Evolutionary conservation across 2,888 invertebrate species (phyloP).

Genomic region (Sicus ferrugineus): DNA sequence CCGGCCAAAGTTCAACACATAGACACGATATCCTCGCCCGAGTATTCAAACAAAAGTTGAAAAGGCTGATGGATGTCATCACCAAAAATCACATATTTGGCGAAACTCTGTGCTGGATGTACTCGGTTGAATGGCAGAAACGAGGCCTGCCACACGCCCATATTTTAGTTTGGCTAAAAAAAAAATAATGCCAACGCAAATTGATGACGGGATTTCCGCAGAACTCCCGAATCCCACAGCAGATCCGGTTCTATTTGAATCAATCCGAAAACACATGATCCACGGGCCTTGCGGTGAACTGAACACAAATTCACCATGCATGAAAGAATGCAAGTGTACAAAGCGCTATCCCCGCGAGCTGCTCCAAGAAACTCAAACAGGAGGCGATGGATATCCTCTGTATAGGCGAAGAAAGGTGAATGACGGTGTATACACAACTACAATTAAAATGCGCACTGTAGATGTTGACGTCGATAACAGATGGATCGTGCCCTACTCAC

Average conservation of each 20-base stretch:
- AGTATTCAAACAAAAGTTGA: conserved; percentile 29
- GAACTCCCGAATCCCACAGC: conserved; percentile 19
- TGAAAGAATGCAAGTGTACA: conserved; percentile 9
- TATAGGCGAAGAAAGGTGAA: conserved; percentile 12
- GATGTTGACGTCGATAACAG: conserved; percentile 45
- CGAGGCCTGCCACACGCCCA: conserved; percentile 33
- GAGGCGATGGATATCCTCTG: conserved; percentile 18
- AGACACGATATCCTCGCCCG: conserved; percentile 24
- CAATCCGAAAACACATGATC: conserved; percentile 25
- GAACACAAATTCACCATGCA: conserved; percentile 6
- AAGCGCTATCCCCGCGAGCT: conserved; percentile 19
- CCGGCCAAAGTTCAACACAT: conserved; percentile 29
- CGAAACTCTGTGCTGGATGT: conserved; percentile 24
- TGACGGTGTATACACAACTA: neutral
- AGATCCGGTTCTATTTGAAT: conserved; percentile 25
- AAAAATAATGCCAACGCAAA: conserved; percentile 15
- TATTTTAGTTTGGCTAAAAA: conserved; percentile 26
- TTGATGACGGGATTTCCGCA: conserved; percentile 19
- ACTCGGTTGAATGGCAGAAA: no score
- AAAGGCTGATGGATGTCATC: conserved; percentile 21
- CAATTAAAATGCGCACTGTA: neutral
- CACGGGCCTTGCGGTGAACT: conserved; percentile 29
- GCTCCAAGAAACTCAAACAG: conserved; percentile 20
- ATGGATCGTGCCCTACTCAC: conserved; percentile 54
- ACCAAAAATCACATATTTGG: conserved; percentile 27